Percentiles rank a stretch among this genome's conserved stretches.
phyloP scores from a whole-genome alignment of 2,797 vertebrate species.

The Chanos chanos region DNA sequence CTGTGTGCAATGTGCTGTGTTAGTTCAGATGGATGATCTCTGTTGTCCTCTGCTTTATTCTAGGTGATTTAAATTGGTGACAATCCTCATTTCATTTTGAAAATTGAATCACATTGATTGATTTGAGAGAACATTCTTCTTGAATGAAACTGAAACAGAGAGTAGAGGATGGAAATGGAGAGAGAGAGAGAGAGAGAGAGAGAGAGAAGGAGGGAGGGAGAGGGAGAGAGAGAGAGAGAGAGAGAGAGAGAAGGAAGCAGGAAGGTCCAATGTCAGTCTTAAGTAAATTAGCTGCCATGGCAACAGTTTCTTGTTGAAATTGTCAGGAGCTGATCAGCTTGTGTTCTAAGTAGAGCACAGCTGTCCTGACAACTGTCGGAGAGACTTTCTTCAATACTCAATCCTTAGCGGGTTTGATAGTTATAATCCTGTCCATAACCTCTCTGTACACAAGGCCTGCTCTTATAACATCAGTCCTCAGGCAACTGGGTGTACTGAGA shows the following conservation, averaged over 20 bases:
- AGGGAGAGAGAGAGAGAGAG: background rate
- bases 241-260: conserved; percentile 35
- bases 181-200: background rate
- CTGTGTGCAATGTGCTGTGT: too few relatives aligned
- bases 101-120: conserved; percentile 33
- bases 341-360: conserved; percentile 29
- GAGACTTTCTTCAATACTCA: conserved; percentile 25
- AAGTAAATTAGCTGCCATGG: conserved; percentile 56
- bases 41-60: too few relatives aligned
- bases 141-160: background rate
- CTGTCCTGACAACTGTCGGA: conserved; percentile 44
- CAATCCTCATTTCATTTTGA: conserved; percentile 20
- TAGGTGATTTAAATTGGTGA: too few relatives aligned
- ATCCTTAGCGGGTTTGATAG: conserved; percentile 5
- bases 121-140: conserved; percentile 1
- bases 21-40: too few relatives aligned
- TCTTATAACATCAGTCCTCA: too few relatives aligned
- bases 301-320: conserved; percentile 53
- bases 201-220: background rate
- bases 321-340: conserved; percentile 35
- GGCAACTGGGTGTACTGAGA: conserved; percentile 28
- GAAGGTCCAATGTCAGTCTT: conserved; percentile 39
- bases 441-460: too few relatives aligned
- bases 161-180: conserved; percentile 4
- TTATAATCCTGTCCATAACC: too few relatives aligned